Evolutionary conservation across 2,888 invertebrate genomes (phyloP).

Genomic region (Gastrophysa polygoni): DNA sequence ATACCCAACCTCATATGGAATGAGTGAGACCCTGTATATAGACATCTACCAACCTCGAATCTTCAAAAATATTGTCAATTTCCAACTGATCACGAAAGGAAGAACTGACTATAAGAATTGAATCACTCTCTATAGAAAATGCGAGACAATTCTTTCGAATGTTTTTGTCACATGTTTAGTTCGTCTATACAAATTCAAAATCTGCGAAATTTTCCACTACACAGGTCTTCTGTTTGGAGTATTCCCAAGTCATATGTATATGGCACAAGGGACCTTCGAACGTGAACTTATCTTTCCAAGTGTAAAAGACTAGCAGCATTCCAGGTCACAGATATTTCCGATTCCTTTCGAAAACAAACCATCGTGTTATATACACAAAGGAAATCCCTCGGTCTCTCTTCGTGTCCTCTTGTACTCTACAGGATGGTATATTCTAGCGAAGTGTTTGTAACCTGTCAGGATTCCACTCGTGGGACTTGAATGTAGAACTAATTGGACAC

Average conservation of each 20-base stretch:
- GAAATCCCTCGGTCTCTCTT: background rate
- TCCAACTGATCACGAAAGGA: too few relatives aligned
- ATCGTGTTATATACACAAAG: background rate
- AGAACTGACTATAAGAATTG: background rate
- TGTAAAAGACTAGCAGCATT: background rate
- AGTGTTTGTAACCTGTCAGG: background rate
- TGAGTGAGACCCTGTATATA: too few relatives aligned
- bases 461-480: background rate
- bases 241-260: background rate
- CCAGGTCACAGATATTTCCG: background rate
- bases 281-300: background rate
- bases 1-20: too few relatives aligned
- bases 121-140: background rate
- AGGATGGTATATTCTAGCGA: background rate
- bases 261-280: background rate
- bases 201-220: background rate
- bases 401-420: background rate
- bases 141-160: too few relatives aligned
- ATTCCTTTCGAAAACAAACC: background rate
- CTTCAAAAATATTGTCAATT: too few relatives aligned
- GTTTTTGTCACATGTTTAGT: too few relatives aligned
- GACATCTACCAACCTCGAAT: too few relatives aligned
- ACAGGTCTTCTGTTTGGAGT: background rate
- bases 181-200: too few relatives aligned
- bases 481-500: background rate